Percentiles rank a stretch among this genome's conserved stretches.
Conservation (phyloP, 2,888 invertebrate species). For the Bellardia bayeri region DNA sequence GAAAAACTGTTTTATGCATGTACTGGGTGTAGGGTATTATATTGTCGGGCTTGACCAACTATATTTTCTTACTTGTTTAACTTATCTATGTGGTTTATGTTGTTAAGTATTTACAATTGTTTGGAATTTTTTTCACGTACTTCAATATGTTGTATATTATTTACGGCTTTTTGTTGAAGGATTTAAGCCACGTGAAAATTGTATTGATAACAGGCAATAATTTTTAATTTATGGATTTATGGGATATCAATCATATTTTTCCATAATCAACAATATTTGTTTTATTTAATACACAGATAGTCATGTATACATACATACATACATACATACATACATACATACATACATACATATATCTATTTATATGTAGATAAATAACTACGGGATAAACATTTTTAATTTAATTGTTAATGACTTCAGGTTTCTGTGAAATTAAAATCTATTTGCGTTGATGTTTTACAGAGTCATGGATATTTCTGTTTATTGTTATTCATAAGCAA, state of each 20-base stretch:
- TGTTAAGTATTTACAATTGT: not conserved
- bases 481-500: no score
- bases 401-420: no score
- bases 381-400: not conserved
- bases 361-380: not conserved
- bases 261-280: not conserved
- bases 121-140: not conserved
- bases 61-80: not conserved
- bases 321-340: not conserved
- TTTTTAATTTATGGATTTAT: conserved; percentile 24
- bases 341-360: not conserved
- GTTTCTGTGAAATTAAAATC: no score
- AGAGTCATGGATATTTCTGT: no score
- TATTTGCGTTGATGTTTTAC: no score
- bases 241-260: conserved; percentile 16
- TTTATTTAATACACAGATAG: not conserved
- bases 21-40: no score
- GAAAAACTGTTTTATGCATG: no score
- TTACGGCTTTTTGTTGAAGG: not conserved
- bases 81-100: not conserved
- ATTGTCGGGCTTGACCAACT: no score
- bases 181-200: conserved; percentile 28
- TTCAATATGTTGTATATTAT: conserved; percentile 12
- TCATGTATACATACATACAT: not conserved
- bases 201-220: conserved; percentile 16